These are phyloP conservation scores for Danio kyathit DNA, from an alignment of 2,797 vertebrate species.

Conservation along the genomic window DNA sequence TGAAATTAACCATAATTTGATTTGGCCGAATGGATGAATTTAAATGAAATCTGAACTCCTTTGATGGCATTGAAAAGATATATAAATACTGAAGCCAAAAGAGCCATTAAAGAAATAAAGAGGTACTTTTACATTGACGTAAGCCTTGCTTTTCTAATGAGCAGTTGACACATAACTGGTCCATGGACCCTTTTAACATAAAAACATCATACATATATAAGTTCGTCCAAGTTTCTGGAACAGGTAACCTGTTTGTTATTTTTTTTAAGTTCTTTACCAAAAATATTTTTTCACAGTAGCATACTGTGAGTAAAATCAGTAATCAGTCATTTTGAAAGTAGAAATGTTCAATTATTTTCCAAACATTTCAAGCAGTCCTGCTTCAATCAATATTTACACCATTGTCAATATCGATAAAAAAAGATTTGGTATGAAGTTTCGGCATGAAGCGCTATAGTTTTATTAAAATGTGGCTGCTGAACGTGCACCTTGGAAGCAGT, in stretches of 20 bases:
- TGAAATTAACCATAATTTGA: constrained; percentile 9
- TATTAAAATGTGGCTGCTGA: too few species aligned
- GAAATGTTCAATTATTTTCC: background rate
- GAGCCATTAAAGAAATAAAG: constrained; percentile 1
- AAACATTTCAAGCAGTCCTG: too few species aligned
- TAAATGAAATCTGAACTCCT: constrained; percentile 5
- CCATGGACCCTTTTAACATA: background rate
- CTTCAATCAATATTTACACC: too few species aligned
- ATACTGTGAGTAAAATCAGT: background rate
- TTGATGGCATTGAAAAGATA: background rate
- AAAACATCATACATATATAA: constrained; percentile 5
- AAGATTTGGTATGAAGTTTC: too few species aligned
- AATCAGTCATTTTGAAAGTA: background rate
- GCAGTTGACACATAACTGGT: background rate
- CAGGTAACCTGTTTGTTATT: background rate
- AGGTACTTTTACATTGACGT: background rate
- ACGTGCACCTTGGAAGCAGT: too few species aligned
- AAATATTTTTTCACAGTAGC: background rate
- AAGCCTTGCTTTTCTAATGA: background rate
- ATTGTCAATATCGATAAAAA: too few species aligned
- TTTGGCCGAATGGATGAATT: constrained; percentile 2
- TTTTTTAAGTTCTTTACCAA: background rate
- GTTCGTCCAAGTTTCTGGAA: background rate
- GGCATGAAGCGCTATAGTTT: too few species aligned
- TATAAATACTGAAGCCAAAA: background rate